Conservation (phyloP, 92 coral and sea anemone genomes). For the Ricordea florida region DNA sequence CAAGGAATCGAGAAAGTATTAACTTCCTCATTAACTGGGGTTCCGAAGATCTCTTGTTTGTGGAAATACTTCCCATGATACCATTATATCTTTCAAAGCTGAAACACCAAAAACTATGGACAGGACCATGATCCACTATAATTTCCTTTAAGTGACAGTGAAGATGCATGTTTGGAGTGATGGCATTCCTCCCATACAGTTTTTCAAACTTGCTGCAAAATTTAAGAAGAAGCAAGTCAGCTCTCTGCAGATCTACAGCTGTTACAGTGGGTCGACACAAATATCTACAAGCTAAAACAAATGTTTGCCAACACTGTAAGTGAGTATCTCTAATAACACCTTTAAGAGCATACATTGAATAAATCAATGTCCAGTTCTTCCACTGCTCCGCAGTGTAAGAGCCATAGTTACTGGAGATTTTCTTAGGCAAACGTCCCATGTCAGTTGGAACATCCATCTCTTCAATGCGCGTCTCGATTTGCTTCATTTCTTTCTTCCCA, state of each 20-base stretch:
- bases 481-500: too few relatives aligned
- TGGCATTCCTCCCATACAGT: conserved; percentile 11
- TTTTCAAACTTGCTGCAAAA: background rate
- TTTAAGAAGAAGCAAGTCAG: conserved; percentile 22
- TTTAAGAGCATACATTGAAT: conserved; percentile 40
- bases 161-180: conserved; percentile 28
- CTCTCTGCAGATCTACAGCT: conserved; percentile 34
- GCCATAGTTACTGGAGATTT: conserved; percentile 45
- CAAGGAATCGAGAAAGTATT: too few relatives aligned
- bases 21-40: too few relatives aligned
- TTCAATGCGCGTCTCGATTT: too few relatives aligned
- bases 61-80: conserved; percentile 9
- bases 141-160: conserved; percentile 51
- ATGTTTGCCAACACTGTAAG: conserved; percentile 37
- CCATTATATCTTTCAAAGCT: conserved; percentile 48
- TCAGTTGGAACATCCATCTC: too few relatives aligned
- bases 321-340: conserved; percentile 35
- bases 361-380: conserved; percentile 59
- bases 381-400: conserved; percentile 49
- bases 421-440: conserved; percentile 36
- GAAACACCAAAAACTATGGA: conserved; percentile 53
- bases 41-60: too few relatives aligned
- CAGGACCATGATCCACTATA: conserved; percentile 49
- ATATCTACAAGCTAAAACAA: conserved; percentile 57
- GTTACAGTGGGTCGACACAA: too few relatives aligned